Conservation (phyloP, 2,888 invertebrate genomes). For the Pseudococcus viburni region DNA sequence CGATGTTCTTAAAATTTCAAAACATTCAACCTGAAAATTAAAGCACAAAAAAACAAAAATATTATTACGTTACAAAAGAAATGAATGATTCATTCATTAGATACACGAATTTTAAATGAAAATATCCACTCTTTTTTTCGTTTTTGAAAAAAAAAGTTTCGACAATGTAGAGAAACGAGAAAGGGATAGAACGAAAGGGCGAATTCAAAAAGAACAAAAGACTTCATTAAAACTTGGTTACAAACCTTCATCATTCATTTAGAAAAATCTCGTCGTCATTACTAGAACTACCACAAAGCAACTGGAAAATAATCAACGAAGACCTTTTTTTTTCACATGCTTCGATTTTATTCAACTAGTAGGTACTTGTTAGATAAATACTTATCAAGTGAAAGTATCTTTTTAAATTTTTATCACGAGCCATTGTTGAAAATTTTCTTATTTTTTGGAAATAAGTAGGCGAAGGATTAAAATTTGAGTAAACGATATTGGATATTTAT, state of each 20-base stretch:
- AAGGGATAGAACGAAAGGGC: not conserved
- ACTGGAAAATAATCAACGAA: not conserved
- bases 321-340: not conserved
- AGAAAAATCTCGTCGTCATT: not conserved
- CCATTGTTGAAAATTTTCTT: not conserved
- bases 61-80: too few species aligned
- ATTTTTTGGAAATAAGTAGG: too few species aligned
- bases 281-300: not conserved
- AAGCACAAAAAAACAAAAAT: too few species aligned
- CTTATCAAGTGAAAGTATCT: not conserved
- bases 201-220: conserved; percentile 14
- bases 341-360: not conserved
- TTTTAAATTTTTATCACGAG: not conserved
- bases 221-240: not conserved
- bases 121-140: too few species aligned
- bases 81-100: too few species aligned
- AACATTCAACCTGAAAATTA: too few species aligned
- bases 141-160: not conserved
- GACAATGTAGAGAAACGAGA: not conserved
- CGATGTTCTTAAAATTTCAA: too few species aligned
- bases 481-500: too few species aligned
- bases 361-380: not conserved
- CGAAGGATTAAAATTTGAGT: too few species aligned
- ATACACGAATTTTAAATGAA: too few species aligned
- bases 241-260: not conserved